These are phyloP conservation scores for Brachionus paranguensis DNA, from an alignment of 1,140 invertebrate species.

Conservation along the genomic window DNA sequence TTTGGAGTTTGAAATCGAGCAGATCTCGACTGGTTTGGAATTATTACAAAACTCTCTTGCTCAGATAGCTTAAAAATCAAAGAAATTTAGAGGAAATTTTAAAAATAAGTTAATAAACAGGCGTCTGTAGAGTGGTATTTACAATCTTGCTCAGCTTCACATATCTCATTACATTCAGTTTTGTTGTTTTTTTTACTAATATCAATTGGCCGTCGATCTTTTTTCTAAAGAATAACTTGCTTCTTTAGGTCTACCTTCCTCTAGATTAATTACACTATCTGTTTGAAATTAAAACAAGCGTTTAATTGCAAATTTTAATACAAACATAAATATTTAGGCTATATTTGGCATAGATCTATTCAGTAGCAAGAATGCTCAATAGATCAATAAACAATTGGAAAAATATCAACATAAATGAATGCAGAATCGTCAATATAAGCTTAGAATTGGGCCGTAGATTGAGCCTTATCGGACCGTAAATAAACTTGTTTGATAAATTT, in stretches of 20 bases:
- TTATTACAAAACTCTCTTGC: background rate
- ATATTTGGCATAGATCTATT: background rate
- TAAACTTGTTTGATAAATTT: background rate
- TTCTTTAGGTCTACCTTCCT: background rate
- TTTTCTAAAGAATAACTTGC: background rate
- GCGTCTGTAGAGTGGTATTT: background rate
- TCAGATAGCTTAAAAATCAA: background rate
- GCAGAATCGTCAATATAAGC: background rate
- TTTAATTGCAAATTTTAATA: background rate
- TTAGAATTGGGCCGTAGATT: background rate
- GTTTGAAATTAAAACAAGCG: constrained; percentile 17
- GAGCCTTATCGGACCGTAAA: background rate
- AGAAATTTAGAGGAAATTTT: background rate
- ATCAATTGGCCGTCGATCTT: background rate
- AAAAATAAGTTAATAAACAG: background rate
- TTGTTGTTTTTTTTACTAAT: background rate
- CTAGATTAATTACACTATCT: background rate
- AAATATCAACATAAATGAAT: background rate
- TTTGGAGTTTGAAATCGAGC: background rate
- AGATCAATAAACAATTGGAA: background rate
- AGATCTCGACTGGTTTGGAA: background rate
- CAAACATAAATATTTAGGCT: background rate
- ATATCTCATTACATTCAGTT: background rate
- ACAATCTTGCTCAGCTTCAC: background rate
- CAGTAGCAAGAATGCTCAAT: background rate